A percentile compares a stretch with the other conserved stretches of the same genome.
phyloP scores from a whole-genome alignment of 2,113 vertebrate species.

The Prionailurus viverrinus region DNA sequence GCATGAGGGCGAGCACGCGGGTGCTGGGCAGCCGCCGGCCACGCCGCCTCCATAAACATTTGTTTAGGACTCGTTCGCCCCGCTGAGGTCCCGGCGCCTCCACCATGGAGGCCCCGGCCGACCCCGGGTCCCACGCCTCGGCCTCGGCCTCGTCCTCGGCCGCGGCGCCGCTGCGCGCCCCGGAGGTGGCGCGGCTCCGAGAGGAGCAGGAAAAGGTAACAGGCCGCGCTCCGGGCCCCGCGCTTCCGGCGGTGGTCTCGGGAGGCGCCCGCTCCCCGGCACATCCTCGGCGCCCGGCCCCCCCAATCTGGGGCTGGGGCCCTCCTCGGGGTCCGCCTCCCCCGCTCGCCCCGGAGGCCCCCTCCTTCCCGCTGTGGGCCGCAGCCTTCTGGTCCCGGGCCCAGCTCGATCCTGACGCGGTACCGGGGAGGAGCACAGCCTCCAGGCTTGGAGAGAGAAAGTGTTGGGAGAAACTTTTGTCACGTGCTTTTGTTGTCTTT shows the following conservation, averaged over 20 bases:
- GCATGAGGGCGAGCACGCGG: constrained; percentile 77
- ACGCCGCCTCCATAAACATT: constrained; percentile 93
- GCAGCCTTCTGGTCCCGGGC: neutral
- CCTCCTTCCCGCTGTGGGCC: neutral
- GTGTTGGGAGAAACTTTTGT: constrained; percentile 71
- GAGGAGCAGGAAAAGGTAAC: constrained; percentile 95
- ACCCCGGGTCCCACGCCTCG: constrained; percentile 14
- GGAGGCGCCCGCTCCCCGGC: neutral
- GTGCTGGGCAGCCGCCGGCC: constrained; percentile 81
- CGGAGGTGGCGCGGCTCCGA: constrained; percentile 89
- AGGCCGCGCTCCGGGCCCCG: constrained; percentile 51
- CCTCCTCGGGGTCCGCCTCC: too few relatives aligned
- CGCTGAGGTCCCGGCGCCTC: constrained; percentile 56
- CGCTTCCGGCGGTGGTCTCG: neutral
- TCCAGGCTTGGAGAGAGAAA: neutral
- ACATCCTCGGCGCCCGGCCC: neutral
- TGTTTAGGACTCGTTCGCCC: constrained; percentile 95
- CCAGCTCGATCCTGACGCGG: neutral
- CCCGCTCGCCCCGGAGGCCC: neutral
- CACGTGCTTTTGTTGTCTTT: constrained; percentile 78
- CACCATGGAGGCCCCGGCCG: constrained; percentile 73
- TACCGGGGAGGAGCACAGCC: neutral
- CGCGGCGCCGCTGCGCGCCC: constrained; percentile 79
- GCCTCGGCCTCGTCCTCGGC: constrained; percentile 1
- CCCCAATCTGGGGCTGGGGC: neutral